Evolutionary conservation across 1,140 invertebrate species (phyloP).

Genomic region (Drosophila neocordata): DNA sequence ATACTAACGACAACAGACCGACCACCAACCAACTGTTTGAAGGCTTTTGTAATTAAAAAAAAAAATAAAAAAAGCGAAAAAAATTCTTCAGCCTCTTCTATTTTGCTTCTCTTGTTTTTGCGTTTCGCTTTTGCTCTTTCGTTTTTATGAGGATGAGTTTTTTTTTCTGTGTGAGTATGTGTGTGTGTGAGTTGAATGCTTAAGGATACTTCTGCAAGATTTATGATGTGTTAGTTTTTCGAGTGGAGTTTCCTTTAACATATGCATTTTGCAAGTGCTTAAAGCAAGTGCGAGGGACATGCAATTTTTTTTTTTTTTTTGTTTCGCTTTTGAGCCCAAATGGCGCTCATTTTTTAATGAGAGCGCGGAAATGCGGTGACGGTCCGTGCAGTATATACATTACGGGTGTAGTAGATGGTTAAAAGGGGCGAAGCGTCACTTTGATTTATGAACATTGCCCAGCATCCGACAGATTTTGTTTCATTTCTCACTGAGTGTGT

Average conservation of each 20-base stretch:
- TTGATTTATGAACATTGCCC: slow-evolving; percentile 71
- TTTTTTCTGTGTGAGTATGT: slow-evolving; percentile 17
- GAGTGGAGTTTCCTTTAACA: slow-evolving; percentile 57
- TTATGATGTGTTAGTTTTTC: slow-evolving; percentile 76
- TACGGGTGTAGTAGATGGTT: neutral
- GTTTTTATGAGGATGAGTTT: slow-evolving; percentile 38
- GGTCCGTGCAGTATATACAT: neutral
- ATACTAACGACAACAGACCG: neutral
- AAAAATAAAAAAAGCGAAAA: neutral
- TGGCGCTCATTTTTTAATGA: slow-evolving; percentile 79
- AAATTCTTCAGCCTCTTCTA: slow-evolving; percentile 15
- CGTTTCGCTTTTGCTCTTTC: neutral
- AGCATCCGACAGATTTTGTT: slow-evolving; percentile 65
- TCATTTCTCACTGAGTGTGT: slow-evolving; percentile 1
- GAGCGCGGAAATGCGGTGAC: slow-evolving; percentile 64
- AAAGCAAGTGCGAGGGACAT: slow-evolving; percentile 45
- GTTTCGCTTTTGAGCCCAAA: slow-evolving; percentile 58
- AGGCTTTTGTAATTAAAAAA: slow-evolving; percentile 67
- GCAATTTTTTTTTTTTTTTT: slow-evolving; percentile 70
- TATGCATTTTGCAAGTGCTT: slow-evolving; percentile 67
- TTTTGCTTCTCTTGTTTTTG: neutral
- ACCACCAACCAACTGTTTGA: slow-evolving; percentile 30
- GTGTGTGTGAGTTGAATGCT: slow-evolving; percentile 50
- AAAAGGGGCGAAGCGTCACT: slow-evolving; percentile 42
- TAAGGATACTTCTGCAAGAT: slow-evolving; percentile 77